A percentile compares a stretch with the other conserved stretches of the same genome.
phyloP scores from a whole-genome alignment of 2,113 vertebrate species.

The Physeter macrocephalus region DNA sequence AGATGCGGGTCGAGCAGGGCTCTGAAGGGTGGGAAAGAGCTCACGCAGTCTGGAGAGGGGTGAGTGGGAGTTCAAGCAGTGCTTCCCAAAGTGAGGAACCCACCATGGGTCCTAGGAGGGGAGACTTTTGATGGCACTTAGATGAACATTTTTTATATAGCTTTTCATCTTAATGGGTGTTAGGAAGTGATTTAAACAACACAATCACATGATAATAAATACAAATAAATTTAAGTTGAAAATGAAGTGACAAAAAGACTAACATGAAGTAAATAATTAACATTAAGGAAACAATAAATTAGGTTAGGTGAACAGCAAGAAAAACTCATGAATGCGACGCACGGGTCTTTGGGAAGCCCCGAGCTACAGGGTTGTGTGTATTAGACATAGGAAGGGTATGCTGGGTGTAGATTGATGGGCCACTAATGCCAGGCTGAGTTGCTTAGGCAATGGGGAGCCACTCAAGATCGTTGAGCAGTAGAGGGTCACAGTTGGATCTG shows the following conservation, averaged over 20 bases:
- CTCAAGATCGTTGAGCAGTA: not conserved
- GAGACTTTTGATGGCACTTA: not conserved
- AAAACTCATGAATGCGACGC: not conserved
- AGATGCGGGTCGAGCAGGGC: not conserved
- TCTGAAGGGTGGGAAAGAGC: not conserved
- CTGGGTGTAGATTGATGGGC: not conserved
- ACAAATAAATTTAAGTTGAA: not conserved
- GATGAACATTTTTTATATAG: not conserved
- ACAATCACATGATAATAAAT: not conserved
- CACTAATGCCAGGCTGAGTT: not conserved
- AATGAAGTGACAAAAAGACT: not conserved
- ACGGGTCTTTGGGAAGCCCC: not conserved
- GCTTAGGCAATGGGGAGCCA: not conserved
- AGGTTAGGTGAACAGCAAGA: not conserved
- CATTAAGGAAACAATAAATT: not conserved
- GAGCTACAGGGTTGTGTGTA: not conserved
- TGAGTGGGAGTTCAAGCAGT: rapidly evolving
- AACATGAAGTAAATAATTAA: not conserved
- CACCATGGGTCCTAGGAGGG: not conserved
- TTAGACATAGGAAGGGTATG: not conserved
- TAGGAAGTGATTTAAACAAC: not conserved
- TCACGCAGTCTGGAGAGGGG: not conserved
- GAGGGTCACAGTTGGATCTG: not conserved
- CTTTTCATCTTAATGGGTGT: not conserved
- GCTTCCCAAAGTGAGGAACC: not conserved